These are phyloP conservation scores for Tenodera sinensis DNA, from an alignment of 2,888 invertebrate species.

Conservation along the genomic window DNA sequence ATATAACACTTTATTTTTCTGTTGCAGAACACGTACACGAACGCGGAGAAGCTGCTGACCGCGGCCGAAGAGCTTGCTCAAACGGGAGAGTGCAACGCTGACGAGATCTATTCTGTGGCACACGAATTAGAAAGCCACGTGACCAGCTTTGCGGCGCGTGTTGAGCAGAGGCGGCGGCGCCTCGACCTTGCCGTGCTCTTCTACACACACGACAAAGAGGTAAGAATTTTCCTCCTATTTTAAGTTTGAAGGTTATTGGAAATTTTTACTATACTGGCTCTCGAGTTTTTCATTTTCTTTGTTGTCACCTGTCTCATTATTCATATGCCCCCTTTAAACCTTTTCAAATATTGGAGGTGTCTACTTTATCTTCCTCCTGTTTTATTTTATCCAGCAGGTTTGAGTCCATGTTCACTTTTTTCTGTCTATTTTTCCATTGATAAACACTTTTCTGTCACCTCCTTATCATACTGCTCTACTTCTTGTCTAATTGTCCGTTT, in stretches of 20 bases:
- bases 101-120: constrained; percentile 93
- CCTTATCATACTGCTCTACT: too few relatives aligned
- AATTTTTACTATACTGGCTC: not conserved
- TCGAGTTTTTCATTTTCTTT: too few relatives aligned
- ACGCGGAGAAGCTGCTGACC: constrained; percentile 92
- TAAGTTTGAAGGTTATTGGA: not conserved
- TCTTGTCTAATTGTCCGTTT: too few relatives aligned
- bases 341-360: too few relatives aligned
- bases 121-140: constrained; percentile 91
- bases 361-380: too few relatives aligned
- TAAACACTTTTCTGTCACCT: too few relatives aligned
- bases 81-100: constrained; percentile 94
- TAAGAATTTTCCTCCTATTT: constrained; percentile 40
- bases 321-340: too few relatives aligned
- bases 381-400: too few relatives aligned
- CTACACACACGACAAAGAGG: constrained; percentile 95
- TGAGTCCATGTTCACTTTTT: too few relatives aligned
- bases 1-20: too few relatives aligned
- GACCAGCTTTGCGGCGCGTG: constrained; percentile 87
- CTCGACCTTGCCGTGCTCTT: constrained; percentile 91
- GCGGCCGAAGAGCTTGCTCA: constrained; percentile 95
- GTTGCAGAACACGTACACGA: constrained; percentile 92
- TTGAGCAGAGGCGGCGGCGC: constrained; percentile 83
- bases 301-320: too few relatives aligned
- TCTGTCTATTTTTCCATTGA: too few relatives aligned